Evolutionary conservation across 2,888 invertebrate genomes (phyloP).

Genomic region (Spisula solida): DNA sequence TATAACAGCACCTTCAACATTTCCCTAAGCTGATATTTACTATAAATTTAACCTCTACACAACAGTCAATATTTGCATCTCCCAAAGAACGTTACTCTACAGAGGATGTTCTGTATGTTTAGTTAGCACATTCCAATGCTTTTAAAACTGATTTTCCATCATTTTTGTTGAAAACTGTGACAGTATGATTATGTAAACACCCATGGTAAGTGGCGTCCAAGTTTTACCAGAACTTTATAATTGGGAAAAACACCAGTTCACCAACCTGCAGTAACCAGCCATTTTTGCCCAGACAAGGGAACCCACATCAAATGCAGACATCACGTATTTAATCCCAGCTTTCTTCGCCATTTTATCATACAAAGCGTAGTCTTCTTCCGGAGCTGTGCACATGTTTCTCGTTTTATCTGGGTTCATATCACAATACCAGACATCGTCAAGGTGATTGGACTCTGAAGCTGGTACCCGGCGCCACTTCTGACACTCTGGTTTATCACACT

Average conservation of each 20-base stretch:
- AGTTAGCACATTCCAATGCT: too few species aligned
- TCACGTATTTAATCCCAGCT: constrained; percentile 79
- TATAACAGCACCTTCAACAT: too few species aligned
- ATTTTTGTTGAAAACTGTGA: too few species aligned
- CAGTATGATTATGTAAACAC: too few species aligned
- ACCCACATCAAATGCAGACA: constrained; percentile 79
- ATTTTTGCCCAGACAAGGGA: constrained; percentile 85
- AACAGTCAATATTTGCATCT: too few species aligned
- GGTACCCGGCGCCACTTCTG: constrained; percentile 84
- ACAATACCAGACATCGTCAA: constrained; percentile 82
- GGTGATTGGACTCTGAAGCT: constrained; percentile 53
- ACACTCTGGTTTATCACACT: constrained; percentile 84
- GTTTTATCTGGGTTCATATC: constrained; percentile 78
- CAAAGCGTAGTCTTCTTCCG: constrained; percentile 79
- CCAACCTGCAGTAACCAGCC: constrained; percentile 83
- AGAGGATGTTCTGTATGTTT: too few species aligned
- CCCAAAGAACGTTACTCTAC: too few species aligned
- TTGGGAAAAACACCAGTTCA: background rate
- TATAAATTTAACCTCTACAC: too few species aligned
- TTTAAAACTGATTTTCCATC: too few species aligned
- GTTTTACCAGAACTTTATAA: too few species aligned
- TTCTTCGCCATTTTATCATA: constrained; percentile 81
- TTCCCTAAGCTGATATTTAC: too few species aligned
- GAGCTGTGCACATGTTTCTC: constrained; percentile 77
- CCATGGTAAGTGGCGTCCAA: too few species aligned